phyloP scores from a whole-genome alignment of 2,888 invertebrate genomes.

The Nymphalis urticae region DNA sequence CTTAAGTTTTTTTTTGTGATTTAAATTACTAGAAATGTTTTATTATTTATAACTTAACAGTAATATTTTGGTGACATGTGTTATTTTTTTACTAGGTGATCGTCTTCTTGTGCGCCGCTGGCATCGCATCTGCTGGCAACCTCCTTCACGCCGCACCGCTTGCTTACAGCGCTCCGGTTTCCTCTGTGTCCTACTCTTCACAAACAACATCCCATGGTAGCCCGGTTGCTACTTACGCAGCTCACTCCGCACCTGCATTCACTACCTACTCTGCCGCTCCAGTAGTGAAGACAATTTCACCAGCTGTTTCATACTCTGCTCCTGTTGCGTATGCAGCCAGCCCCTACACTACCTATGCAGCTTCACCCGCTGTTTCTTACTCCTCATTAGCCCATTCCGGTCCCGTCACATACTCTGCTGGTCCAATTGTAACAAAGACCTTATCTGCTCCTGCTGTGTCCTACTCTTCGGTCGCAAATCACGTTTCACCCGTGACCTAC shows the following conservation, averaged over 20 bases:
- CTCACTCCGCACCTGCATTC: conserved; percentile 61
- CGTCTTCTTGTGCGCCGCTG: conserved; percentile 81
- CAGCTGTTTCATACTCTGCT: conserved; percentile 62
- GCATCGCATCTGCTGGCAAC: conserved; percentile 83
- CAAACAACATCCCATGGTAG: too few relatives aligned
- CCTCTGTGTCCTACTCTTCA: conserved; percentile 44
- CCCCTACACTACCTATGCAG: conserved; percentile 38
- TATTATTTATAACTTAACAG: background rate
- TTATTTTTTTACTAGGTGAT: conserved; percentile 62
- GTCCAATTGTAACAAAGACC: conserved; percentile 64
- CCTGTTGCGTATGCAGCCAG: conserved; percentile 48
- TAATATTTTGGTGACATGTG: background rate
- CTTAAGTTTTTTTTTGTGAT: background rate
- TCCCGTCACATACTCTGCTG: conserved; percentile 41
- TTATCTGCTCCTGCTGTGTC: conserved; percentile 71
- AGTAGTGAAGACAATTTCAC: conserved; percentile 74
- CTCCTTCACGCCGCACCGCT: conserved; percentile 69
- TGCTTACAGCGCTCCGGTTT: conserved; percentile 46
- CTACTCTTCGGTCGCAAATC: conserved; percentile 47
- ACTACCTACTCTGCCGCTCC: conserved; percentile 49
- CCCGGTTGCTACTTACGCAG: conserved; percentile 55
- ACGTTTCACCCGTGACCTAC: conserved; percentile 48
- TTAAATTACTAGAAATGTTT: background rate
- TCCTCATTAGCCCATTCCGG: conserved; percentile 46
- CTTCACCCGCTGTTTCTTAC: conserved; percentile 61